phyloP scores from a whole-genome alignment of 2,888 invertebrate genomes.

The Epistrophe grossulariae region DNA sequence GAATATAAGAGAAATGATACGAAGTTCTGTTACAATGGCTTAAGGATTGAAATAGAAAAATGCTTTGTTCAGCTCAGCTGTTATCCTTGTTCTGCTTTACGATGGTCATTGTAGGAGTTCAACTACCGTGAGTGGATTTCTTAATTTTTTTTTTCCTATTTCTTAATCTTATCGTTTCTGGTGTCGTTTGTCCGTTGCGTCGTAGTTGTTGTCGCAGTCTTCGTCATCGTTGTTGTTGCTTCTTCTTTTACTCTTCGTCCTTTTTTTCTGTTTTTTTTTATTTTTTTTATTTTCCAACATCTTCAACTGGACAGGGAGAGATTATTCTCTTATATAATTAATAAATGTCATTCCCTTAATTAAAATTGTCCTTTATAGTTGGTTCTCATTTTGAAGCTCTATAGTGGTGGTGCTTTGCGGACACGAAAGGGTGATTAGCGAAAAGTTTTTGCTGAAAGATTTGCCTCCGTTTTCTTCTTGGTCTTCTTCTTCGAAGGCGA shows the following conservation, averaged over 20 bases:
- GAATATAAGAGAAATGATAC: constrained; percentile 43
- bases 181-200: constrained; percentile 6
- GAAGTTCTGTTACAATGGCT: constrained; percentile 65
- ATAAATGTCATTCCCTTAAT: constrained; percentile 76
- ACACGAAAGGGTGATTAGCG: constrained; percentile 68
- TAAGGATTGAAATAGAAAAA: constrained; percentile 69
- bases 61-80: constrained; percentile 74
- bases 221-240: background rate
- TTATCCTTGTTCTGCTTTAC: constrained; percentile 69
- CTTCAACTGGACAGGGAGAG: constrained; percentile 54
- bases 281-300: constrained; percentile 6
- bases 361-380: constrained; percentile 72
- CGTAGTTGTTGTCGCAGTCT: background rate
- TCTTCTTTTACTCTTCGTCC: background rate
- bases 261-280: background rate
- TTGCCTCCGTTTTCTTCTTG: constrained; percentile 46
- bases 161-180: constrained; percentile 63
- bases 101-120: constrained; percentile 69
- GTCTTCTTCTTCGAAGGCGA: background rate
- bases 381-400: constrained; percentile 58
- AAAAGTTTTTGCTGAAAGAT: constrained; percentile 60
- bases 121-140: constrained; percentile 65
- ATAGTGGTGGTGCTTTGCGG: constrained; percentile 53
- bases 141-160: constrained; percentile 14
- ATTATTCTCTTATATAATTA: constrained; percentile 75